Evolutionary conservation across 2,797 vertebrate species (phyloP).

Genomic region (Dallia pectoralis): DNA sequence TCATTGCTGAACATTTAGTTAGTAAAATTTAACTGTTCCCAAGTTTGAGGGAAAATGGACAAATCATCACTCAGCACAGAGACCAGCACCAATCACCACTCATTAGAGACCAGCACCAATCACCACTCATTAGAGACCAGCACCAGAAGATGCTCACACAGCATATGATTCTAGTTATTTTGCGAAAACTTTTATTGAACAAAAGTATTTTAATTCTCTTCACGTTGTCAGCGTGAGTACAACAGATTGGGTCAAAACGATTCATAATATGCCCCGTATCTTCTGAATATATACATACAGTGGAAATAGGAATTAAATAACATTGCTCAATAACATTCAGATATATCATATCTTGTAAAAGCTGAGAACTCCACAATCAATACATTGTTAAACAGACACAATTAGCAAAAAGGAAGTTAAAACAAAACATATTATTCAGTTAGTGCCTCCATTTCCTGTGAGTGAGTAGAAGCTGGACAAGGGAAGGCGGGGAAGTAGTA

Average conservation of each 20-base stretch:
- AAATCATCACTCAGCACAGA: no score
- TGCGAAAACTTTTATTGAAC: slow-evolving; percentile 79
- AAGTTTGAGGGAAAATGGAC: no score
- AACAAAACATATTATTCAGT: slow-evolving; percentile 66
- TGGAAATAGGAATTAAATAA: slow-evolving; percentile 81
- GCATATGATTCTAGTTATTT: slow-evolving; percentile 51
- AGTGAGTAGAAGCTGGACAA: slow-evolving; percentile 51
- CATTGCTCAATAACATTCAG: slow-evolving; percentile 80
- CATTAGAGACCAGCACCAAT: background rate
- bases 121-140: background rate
- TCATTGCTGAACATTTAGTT: background rate
- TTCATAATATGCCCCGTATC: slow-evolving; percentile 76
- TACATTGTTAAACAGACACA: slow-evolving; percentile 71
- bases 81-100: background rate
- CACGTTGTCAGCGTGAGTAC: slow-evolving; percentile 76
- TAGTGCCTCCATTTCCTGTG: slow-evolving; percentile 81
- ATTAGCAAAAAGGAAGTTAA: slow-evolving; percentile 49
- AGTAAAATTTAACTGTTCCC: no score
- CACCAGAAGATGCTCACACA: background rate
- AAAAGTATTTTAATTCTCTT: slow-evolving; percentile 80
- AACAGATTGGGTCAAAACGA: slow-evolving; percentile 69
- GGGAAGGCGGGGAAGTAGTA: slow-evolving; percentile 29
- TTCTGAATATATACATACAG: slow-evolving; percentile 78
- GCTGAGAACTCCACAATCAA: slow-evolving; percentile 66
- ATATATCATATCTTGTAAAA: slow-evolving; percentile 67